Conservation (phyloP, 1,140 invertebrate species). For the Calosoma granatense region DNA sequence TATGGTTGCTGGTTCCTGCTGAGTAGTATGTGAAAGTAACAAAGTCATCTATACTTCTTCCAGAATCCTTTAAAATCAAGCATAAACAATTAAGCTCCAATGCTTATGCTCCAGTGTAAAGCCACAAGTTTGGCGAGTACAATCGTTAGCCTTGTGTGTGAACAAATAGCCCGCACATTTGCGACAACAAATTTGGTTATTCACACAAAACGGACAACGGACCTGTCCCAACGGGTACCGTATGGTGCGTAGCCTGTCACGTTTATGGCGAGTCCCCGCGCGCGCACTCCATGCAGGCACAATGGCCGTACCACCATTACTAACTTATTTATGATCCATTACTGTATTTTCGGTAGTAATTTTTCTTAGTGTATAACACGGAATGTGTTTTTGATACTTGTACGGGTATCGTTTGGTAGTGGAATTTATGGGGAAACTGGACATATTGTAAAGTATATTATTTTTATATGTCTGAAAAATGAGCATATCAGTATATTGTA, state of each 20-base stretch:
- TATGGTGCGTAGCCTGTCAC: neutral
- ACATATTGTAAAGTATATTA: too few species aligned
- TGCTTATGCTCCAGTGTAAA: too few species aligned
- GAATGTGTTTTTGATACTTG: neutral
- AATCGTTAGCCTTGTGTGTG: too few species aligned
- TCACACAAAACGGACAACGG: neutral
- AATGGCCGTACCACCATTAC: neutral
- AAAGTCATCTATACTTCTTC: too few species aligned
- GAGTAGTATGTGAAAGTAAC: too few species aligned
- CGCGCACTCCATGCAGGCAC: neutral
- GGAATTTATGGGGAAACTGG: neutral
- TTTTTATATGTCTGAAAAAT: too few species aligned
- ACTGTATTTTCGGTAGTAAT: slow-evolving; percentile 9
- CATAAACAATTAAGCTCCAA: too few species aligned
- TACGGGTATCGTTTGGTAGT: neutral
- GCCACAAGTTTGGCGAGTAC: too few species aligned
- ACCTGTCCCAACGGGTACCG: neutral
- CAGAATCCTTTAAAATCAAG: too few species aligned
- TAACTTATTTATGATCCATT: neutral
- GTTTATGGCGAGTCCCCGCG: neutral
- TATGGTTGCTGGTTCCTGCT: too few species aligned
- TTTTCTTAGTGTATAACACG: slow-evolving; percentile 3
- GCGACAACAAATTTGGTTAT: slow-evolving; percentile 2
- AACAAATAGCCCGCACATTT: neutral
- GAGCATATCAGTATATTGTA: too few species aligned